Conservation (phyloP, 2,113 vertebrate species). For the Chaetodon auriga region DNA sequence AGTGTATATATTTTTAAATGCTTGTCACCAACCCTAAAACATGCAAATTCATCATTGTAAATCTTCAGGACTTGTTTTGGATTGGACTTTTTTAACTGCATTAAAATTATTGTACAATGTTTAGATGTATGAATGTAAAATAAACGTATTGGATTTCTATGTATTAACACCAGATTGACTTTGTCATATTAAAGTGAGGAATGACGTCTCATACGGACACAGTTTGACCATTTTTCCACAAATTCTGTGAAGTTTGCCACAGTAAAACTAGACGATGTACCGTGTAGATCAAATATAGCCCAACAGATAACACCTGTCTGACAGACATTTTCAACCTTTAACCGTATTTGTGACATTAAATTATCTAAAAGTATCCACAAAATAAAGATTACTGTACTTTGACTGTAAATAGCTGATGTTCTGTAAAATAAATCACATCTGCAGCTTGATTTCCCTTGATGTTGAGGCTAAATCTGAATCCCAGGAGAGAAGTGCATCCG, state of each 20-base stretch:
- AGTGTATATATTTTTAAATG: conserved; percentile 76
- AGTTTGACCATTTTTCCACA: background rate
- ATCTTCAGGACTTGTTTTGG: conserved; percentile 90
- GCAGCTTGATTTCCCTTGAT: background rate
- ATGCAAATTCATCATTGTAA: conserved; percentile 81
- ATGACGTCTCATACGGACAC: no score
- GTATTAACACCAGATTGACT: conserved; percentile 63
- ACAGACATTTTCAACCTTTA: background rate
- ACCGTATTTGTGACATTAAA: background rate
- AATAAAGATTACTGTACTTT: background rate
- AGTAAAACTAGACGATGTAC: background rate
- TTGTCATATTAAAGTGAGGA: background rate
- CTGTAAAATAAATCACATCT: background rate
- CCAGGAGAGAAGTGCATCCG: background rate
- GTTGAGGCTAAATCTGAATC: background rate
- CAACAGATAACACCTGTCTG: background rate
- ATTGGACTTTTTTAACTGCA: conserved; percentile 90
- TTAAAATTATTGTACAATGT: conserved; percentile 93
- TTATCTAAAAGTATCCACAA: background rate
- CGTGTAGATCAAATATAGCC: background rate
- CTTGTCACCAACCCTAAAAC: conserved; percentile 76
- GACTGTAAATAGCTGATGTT: background rate
- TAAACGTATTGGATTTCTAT: conserved; percentile 92
- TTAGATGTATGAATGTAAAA: conserved; percentile 99
- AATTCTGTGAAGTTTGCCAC: background rate